phyloP scores from a whole-genome alignment of 2,888 invertebrate genomes.

The Campoplex nolae region DNA sequence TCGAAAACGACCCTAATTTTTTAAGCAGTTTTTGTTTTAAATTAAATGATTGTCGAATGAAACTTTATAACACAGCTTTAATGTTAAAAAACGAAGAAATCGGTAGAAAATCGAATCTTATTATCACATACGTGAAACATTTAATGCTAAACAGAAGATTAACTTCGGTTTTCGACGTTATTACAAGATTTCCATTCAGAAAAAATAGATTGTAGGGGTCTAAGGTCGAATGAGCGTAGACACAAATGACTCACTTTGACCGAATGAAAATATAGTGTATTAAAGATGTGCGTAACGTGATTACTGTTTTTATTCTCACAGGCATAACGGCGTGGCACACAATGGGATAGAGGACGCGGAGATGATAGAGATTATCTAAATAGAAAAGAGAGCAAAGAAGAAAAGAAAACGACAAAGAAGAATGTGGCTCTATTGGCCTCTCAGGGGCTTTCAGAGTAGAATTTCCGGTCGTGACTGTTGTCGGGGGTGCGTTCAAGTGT shows the following conservation, averaged over 20 bases:
- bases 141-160: too few species aligned
- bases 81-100: too few species aligned
- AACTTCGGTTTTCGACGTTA: too few species aligned
- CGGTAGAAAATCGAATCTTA: too few species aligned
- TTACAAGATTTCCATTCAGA: too few species aligned
- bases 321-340: conserved; percentile 80
- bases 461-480: conserved; percentile 38
- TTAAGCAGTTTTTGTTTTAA: too few species aligned
- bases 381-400: conserved; percentile 15
- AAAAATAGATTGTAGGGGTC: too few species aligned
- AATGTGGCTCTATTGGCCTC: conserved; percentile 43
- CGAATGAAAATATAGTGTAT: neutral
- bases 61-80: too few species aligned
- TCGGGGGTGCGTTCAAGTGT: neutral
- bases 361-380: conserved; percentile 71
- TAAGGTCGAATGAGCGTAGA: neutral
- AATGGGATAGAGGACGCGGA: conserved; percentile 80
- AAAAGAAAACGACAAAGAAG: neutral
- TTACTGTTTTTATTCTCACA: conserved; percentile 64
- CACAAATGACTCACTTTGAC: neutral
- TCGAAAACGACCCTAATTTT: too few species aligned
- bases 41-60: too few species aligned
- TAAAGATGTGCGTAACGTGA: neutral
- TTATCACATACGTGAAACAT: too few species aligned
- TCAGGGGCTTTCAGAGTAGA: conserved; percentile 26